phyloP scores from a whole-genome alignment of 1,140 invertebrate genomes.

The Tenebrio molitor region DNA sequence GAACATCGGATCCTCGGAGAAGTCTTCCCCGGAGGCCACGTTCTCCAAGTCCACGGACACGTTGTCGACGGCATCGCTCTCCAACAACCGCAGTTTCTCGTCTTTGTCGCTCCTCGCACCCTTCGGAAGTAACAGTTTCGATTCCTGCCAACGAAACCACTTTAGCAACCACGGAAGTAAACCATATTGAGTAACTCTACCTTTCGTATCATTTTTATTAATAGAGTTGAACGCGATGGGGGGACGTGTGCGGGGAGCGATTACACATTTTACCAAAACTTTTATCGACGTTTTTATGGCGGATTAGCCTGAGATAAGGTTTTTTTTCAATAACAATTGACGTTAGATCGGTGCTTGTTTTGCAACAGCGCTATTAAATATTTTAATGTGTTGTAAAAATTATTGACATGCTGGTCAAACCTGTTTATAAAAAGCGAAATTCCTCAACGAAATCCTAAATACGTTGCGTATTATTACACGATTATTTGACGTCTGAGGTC shows the following conservation, averaged over 20 bases:
- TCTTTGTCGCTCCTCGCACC: constrained; percentile 55
- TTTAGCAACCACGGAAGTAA: too few relatives aligned
- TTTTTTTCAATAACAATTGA: background rate
- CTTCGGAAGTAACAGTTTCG: constrained; percentile 29
- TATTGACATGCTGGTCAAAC: constrained; percentile 1
- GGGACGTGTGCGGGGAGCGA: constrained; percentile 4
- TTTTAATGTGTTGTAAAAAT: background rate
- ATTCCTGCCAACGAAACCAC: constrained; percentile 4
- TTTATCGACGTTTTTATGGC: constrained; percentile 2
- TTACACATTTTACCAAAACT: constrained; percentile 9
- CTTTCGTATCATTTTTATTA: constrained; percentile 11
- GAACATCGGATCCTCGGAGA: constrained; percentile 71
- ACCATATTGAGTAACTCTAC: background rate
- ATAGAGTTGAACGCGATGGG: background rate
- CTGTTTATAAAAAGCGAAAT: background rate
- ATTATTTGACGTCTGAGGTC: constrained; percentile 10
- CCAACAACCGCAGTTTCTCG: constrained; percentile 71
- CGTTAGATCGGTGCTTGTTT: background rate
- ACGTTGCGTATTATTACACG: background rate
- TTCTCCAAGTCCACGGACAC: constrained; percentile 62
- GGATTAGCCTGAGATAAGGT: background rate
- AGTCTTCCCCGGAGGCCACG: constrained; percentile 61
- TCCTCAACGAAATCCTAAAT: background rate
- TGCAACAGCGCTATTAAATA: background rate
- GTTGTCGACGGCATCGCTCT: constrained; percentile 64